A percentile compares a stretch with the other conserved stretches of the same genome.
phyloP scores from a whole-genome alignment of 2,113 vertebrate species.

The Aramus guarauna region DNA sequence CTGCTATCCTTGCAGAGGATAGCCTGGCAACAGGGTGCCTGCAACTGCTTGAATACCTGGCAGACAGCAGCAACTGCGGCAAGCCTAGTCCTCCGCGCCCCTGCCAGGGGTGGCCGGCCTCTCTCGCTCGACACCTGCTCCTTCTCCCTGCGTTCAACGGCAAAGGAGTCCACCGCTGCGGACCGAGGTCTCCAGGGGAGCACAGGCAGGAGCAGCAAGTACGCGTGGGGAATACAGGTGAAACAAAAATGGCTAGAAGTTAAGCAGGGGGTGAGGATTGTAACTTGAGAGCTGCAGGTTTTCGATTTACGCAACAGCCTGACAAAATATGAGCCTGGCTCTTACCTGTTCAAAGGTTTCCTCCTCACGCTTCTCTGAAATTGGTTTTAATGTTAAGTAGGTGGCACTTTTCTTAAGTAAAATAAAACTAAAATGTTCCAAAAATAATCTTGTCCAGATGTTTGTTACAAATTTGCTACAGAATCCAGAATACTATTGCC shows the following conservation, averaged over 20 bases:
- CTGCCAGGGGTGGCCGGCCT: rapidly evolving
- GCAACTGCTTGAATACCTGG: neutral
- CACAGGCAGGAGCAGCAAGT: neutral
- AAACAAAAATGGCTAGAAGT: neutral
- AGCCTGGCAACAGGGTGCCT: neutral
- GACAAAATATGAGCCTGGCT: neutral
- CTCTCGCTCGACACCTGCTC: neutral
- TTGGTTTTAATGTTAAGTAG: neutral
- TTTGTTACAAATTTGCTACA: neutral
- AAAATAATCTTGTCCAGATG: neutral
- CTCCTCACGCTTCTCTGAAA: neutral
- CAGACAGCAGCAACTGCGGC: neutral
- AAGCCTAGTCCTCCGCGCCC: neutral
- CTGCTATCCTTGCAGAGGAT: neutral
- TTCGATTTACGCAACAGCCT: neutral
- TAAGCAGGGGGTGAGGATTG: neutral
- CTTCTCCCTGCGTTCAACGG: neutral
- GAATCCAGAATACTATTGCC: too few relatives aligned
- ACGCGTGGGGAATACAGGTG: neutral
- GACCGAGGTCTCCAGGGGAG: neutral
- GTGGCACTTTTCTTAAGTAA: neutral
- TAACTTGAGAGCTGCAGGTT: neutral
- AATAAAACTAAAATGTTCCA: neutral
- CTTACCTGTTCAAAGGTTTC: neutral
- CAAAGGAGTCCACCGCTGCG: neutral